Evolutionary conservation across 2,113 vertebrate species (phyloP).

Genomic region (Oncorhynchus mykiss): DNA sequence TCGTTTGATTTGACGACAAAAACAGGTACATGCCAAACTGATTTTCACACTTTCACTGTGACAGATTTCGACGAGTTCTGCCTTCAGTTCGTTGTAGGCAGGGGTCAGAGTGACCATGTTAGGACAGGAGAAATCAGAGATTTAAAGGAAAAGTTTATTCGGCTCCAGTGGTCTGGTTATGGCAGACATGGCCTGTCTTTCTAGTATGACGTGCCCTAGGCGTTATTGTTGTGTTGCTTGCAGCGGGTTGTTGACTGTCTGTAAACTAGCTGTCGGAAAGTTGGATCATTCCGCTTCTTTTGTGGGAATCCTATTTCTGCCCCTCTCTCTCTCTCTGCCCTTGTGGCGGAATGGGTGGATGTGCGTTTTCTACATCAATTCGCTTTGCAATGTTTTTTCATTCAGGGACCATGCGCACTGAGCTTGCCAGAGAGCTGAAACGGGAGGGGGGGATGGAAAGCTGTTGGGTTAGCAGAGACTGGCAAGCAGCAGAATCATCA

Average conservation of each 20-base stretch:
- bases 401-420: constrained; percentile 74
- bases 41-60: constrained; percentile 20
- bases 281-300: constrained; percentile 28
- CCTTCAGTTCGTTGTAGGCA: not conserved
- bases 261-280: constrained; percentile 27
- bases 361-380: constrained; percentile 53
- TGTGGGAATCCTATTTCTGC: constrained; percentile 11
- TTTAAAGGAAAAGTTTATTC: constrained; percentile 75
- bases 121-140: constrained; percentile 59
- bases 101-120: constrained; percentile 28
- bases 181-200: constrained; percentile 65
- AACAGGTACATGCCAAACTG: constrained; percentile 64
- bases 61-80: not conserved
- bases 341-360: constrained; percentile 35
- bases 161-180: constrained; percentile 52
- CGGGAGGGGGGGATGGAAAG: constrained; percentile 52
- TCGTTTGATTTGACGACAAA: constrained; percentile 73
- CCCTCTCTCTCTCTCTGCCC: constrained; percentile 1
- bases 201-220: constrained; percentile 25
- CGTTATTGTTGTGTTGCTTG: constrained; percentile 27
- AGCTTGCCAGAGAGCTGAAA: constrained; percentile 45
- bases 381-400: constrained; percentile 52
- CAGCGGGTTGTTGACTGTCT: constrained; percentile 42
- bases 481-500: not conserved
- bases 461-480: constrained; percentile 26